Evolutionary conservation across 2,113 vertebrate genomes (phyloP), one percentile per base, ranked within the genome.

Genomic region (Theristicus caerulescens): DNA sequence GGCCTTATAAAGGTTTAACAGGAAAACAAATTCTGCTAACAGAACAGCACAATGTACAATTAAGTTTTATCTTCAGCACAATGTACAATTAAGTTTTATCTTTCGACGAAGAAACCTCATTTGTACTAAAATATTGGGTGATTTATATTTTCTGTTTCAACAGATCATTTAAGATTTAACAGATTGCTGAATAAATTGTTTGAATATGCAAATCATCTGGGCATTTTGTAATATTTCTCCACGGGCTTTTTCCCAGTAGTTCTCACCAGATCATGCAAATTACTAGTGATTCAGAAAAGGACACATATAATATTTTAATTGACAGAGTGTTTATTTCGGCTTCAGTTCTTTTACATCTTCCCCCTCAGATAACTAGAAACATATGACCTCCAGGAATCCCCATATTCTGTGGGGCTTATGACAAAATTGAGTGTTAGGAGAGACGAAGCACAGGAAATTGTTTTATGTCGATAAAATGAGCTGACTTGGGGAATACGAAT

Each of bases 121-220:
- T 93, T 88, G 52, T 83, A 94, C 49, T 82, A 88, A 96, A 91
- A 93, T 70, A 52, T 9, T 34, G 36, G 34, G 36, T 82, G 76
- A 93, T 88, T 93, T 86, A 77, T 88, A 84, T 76, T 95, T 94
- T 95, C 89, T 81, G 38, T 86, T 97, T 96, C 91, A 95, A 74
- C 78, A 65, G 61, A 90, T 84, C n/a, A 5, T 92, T 94, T 93
- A 95, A 91, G 88, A 85, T 94, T 93, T 90, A 96, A 85, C 69
- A 90, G 95, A 93, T 86, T 94, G 94, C 49, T 79, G 72, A 96
- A 95, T 90, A 92, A 94, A 94, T 90, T 79, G 80, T 96, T 96
- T 77, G 90, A 97, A 96, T 76, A 96, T 93, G 90, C 86, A 97
- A 94, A 96, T 96, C 61, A 79, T 85, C 65, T 82, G 88, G 86